A percentile compares a stretch with the other conserved stretches of the same genome.
Conservation (phyloP, 2,113 vertebrate species). For the Ceyx cyanopectus region DNA sequence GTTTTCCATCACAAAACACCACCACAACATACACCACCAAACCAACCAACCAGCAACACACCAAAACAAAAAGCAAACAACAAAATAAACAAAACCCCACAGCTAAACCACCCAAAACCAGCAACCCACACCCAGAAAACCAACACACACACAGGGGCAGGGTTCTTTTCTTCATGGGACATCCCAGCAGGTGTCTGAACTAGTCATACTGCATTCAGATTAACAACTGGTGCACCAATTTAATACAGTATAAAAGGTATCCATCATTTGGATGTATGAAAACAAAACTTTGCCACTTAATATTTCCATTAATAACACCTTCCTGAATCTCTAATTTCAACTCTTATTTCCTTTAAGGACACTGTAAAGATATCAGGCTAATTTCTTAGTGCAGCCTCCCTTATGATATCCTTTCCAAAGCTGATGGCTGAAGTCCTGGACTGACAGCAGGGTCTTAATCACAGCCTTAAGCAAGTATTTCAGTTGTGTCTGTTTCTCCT, state of each 20-base stretch:
- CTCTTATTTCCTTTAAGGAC: not conserved
- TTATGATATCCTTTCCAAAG: not conserved
- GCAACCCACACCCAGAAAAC: not conserved
- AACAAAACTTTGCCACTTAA: not conserved
- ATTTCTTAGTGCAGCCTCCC: slow-evolving; percentile 3
- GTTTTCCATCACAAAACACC: too few relatives aligned
- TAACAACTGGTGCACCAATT: not conserved
- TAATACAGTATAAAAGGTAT: not conserved
- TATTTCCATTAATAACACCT: not conserved
- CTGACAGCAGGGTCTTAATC: slow-evolving; percentile 61
- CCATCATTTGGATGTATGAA: not conserved
- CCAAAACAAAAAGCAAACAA: not conserved
- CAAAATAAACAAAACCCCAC: not conserved
- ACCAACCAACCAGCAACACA: too few relatives aligned
- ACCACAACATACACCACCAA: too few relatives aligned
- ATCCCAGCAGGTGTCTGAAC: not conserved
- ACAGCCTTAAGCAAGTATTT: slow-evolving; percentile 58
- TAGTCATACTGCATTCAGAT: not conserved
- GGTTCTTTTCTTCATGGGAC: not conserved
- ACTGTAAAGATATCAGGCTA: not conserved
- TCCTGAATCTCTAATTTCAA: not conserved
- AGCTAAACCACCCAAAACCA: too few relatives aligned
- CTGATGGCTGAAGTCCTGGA: not conserved
- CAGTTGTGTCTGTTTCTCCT: not conserved
- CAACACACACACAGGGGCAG: not conserved